These are phyloP conservation scores for Drosophila navojoa DNA, from an alignment of 1,140 invertebrate genomes.

Conservation along the genomic window DNA sequence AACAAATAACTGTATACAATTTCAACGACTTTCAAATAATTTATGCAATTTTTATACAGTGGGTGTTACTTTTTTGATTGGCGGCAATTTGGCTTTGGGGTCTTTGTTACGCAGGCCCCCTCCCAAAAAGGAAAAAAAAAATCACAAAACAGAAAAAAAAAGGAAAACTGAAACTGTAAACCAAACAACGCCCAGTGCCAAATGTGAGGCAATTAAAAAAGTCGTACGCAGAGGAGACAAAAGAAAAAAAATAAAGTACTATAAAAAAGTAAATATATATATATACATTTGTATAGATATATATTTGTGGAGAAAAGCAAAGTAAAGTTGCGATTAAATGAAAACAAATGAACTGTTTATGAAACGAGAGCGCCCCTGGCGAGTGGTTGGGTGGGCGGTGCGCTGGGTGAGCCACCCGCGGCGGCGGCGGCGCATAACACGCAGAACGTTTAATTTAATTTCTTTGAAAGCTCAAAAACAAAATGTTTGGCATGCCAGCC, in stretches of 20 bases:
- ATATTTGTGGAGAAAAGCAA: slow-evolving; percentile 22
- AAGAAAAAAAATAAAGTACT: slow-evolving; percentile 39
- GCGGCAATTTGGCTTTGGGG: slow-evolving; percentile 67
- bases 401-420: slow-evolving; percentile 15
- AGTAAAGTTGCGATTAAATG: slow-evolving; percentile 73
- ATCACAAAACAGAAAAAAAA: neutral
- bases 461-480: slow-evolving; percentile 80
- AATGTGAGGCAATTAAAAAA: slow-evolving; percentile 75
- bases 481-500: slow-evolving; percentile 72
- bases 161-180: slow-evolving; percentile 22
- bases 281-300: slow-evolving; percentile 4
- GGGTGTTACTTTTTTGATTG: slow-evolving; percentile 79
- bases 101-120: slow-evolving; percentile 29
- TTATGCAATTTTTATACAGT: slow-evolving; percentile 82
- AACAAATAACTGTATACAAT: slow-evolving; percentile 28
- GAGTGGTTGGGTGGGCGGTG: neutral
- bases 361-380: slow-evolving; percentile 63
- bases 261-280: slow-evolving; percentile 23
- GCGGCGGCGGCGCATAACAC: slow-evolving; percentile 48
- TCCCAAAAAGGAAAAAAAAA: slow-evolving; percentile 15
- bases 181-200: slow-evolving; percentile 57
- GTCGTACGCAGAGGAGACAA: slow-evolving; percentile 31
- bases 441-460: slow-evolving; percentile 83
- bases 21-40: slow-evolving; percentile 56
- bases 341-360: slow-evolving; percentile 83